Base-by-base conservation (phyloP, 37 sponge, comb jelly and placozoan genomes). In the Tethya wilhelma region DNA sequence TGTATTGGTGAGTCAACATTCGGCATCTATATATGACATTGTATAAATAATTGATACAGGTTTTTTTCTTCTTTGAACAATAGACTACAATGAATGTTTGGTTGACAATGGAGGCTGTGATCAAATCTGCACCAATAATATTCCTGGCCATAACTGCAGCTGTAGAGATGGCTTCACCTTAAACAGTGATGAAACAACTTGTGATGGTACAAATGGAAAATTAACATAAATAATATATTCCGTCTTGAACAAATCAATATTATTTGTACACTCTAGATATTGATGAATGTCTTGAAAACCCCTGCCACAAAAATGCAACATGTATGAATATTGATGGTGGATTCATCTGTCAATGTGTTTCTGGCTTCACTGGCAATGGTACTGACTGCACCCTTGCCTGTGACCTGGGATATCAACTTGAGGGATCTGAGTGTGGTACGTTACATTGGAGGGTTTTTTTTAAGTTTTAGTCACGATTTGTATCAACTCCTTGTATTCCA, bases 1-100 rank as follows among this genome's bases (percentile, higher is more conserved):
- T 79, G 79, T 56, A 32, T 22, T 37, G 79, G 79, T 79, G 31
- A 53, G n/a, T n/a, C n/a, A n/a, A n/a, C n/a, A n/a, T n/a, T n/a
- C n/a, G n/a, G n/a, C n/a, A n/a, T n/a, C n/a, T n/a, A n/a, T n/a
- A n/a, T n/a, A n/a, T n/a, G n/a, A n/a, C n/a, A n/a, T n/a, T n/a
- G n/a, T n/a, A n/a, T n/a, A n/a, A n/a, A n/a, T n/a, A n/a, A 59
- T 19, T 23, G 23, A 19, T 59, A 19, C 25, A 59, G 7, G 4
- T 59, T 29, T 7, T 19, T 44, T 7, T 25, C 8, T 43, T 77
- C 17, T 34, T 77, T 62, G 4, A 1, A 20, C 39, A 8, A 2
- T 34, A 77, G 77, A 77, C 30, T 41, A 25, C 2, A 19, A 77
- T 57, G 59, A 77, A 34, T 77, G 77, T 63, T 19, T 0, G n/a